These are phyloP conservation scores for Catalaphyllia jardinei DNA, from an alignment of 64 coral and sea anemone species.

Conservation along the genomic window DNA sequence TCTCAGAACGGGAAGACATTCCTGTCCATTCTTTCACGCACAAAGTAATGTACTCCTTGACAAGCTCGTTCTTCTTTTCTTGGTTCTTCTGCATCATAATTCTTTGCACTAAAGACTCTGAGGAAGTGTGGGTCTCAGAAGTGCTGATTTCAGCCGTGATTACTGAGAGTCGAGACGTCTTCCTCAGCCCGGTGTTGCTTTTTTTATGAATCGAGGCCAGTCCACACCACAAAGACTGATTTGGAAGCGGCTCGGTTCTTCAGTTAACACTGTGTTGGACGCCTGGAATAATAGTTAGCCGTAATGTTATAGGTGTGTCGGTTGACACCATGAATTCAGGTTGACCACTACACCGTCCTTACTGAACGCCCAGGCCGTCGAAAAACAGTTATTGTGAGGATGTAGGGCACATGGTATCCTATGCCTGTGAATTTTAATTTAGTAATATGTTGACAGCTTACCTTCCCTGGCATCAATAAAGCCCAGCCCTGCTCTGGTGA, in stretches of 20 bases:
- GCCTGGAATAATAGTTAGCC: neutral
- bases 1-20: slow-evolving; percentile 16
- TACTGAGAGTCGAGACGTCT: neutral
- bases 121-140: neutral
- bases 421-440: too few relatives aligned
- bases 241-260: slow-evolving; percentile 18
- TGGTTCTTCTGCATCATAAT: slow-evolving; percentile 28
- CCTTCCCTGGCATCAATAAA: slow-evolving; percentile 41
- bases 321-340: too few relatives aligned
- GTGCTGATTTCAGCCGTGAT: neutral
- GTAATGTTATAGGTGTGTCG: too few relatives aligned
- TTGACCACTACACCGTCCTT: too few relatives aligned
- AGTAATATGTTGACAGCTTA: neutral
- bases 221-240: too few relatives aligned
- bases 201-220: too few relatives aligned
- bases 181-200: neutral
- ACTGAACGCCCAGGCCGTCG: too few relatives aligned
- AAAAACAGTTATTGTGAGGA: too few relatives aligned
- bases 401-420: too few relatives aligned
- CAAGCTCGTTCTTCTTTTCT: neutral
- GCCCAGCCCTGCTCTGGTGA: slow-evolving; percentile 28
- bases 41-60: slow-evolving; percentile 5
- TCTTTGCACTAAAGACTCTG: neutral
- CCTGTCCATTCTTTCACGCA: slow-evolving; percentile 35
- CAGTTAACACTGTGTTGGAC: slow-evolving; percentile 4